These are phyloP conservation scores for Corythornis madagascariensis DNA, from an alignment of 2,113 vertebrate genomes.

Conservation along the genomic window DNA sequence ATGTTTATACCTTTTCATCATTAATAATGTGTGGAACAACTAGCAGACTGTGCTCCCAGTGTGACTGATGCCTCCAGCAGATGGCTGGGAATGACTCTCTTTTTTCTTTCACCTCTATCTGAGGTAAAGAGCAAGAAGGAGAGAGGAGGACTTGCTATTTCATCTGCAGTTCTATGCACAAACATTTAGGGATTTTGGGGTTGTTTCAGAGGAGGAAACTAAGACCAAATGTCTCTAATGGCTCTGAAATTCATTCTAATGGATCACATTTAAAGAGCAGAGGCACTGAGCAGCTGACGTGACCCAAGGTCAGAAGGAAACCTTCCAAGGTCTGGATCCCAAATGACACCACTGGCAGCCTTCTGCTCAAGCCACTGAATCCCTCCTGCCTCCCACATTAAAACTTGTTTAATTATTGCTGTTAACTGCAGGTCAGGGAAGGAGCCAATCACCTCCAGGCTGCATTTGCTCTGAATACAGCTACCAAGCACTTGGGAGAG, in stretches of 20 bases:
- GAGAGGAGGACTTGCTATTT: neutral
- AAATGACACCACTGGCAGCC: neutral
- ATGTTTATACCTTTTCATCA: conserved; percentile 28
- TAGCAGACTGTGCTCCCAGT: neutral
- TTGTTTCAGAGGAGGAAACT: neutral
- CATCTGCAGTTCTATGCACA: neutral
- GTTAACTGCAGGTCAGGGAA: neutral
- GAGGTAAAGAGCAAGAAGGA: neutral
- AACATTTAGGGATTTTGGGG: neutral
- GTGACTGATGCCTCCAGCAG: conserved; percentile 24
- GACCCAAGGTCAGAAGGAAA: conserved; percentile 2
- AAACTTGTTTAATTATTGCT: neutral
- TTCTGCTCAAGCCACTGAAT: neutral
- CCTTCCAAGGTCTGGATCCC: neutral
- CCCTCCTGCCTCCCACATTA: neutral
- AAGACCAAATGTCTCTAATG: neutral
- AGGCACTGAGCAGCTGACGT: neutral
- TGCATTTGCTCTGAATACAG: neutral
- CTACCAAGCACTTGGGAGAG: neutral
- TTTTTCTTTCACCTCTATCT: neutral
- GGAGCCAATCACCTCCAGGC: neutral
- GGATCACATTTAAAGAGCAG: neutral
- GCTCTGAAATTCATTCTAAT: neutral
- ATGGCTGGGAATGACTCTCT: neutral
- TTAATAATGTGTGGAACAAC: conserved; percentile 21